Percentiles rank a stretch among this genome's conserved stretches.
These are phyloP conservation scores for Lacerta bilineata DNA, from an alignment of 2,797 vertebrate species.

Conservation along the genomic window DNA sequence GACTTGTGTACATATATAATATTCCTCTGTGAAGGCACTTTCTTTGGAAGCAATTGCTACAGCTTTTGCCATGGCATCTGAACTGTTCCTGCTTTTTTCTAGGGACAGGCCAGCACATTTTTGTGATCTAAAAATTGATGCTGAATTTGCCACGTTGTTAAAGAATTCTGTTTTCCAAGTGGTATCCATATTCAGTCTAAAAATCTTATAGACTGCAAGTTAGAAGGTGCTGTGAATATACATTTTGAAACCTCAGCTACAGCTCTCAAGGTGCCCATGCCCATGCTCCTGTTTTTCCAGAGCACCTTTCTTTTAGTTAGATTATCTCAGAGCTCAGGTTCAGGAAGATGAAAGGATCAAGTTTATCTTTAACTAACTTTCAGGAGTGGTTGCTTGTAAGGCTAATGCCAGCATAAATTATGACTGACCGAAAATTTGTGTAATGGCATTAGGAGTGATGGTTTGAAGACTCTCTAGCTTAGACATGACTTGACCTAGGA, in stretches of 20 bases:
- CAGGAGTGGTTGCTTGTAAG: not conserved
- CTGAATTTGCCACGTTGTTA: not conserved
- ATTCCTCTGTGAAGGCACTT: conserved; percentile 5
- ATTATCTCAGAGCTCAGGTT: not conserved
- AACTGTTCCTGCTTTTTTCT: not conserved
- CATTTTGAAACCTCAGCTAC: not conserved
- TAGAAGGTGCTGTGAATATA: not conserved
- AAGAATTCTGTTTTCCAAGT: too few species aligned
- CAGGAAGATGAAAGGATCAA: not conserved
- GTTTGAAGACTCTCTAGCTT: not conserved
- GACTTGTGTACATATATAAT: conserved; percentile 27
- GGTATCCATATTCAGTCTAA: not conserved
- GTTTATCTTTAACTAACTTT: not conserved
- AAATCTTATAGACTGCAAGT: not conserved
- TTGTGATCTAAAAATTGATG: not conserved
- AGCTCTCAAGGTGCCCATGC: not conserved
- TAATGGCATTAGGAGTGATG: not conserved
- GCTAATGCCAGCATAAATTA: not conserved
- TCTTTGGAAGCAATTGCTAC: not conserved
- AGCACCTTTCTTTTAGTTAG: not conserved
- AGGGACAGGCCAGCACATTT: not conserved
- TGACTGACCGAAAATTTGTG: not conserved
- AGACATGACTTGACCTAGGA: not conserved
- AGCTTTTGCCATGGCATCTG: not conserved
- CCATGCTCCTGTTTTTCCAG: not conserved